These are phyloP conservation scores for Hydractinia symbiolongicarpus DNA, from an alignment of 30 jellyfish, hydroid and myxozoan genomes.

Conservation along the genomic window DNA sequence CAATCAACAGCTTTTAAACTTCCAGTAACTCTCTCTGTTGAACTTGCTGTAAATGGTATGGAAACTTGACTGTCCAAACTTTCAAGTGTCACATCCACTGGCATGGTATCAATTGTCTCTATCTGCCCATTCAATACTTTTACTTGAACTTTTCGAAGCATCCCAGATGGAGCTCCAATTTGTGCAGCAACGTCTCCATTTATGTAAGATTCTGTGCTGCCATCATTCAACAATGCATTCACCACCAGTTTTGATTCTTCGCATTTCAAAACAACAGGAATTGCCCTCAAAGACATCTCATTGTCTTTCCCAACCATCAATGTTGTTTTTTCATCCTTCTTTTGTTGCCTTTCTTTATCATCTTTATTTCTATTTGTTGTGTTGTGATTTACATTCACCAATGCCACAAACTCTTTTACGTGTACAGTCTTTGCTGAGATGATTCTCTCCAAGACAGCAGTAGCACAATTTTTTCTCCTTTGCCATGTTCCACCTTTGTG, in stretches of 20 bases:
- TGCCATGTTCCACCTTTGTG: conserved; percentile 4
- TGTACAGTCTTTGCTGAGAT: conserved; percentile 2
- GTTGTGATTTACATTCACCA: conserved; percentile 11
- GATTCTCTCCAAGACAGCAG: not conserved
- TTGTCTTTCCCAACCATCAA: not conserved
- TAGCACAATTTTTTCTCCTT: not conserved
- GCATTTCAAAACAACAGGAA: conserved; percentile 42
- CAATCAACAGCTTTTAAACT: conserved; percentile 17
- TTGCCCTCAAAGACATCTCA: conserved; percentile 26
- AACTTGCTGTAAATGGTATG: conserved; percentile 16
- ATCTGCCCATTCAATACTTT: too few species aligned
- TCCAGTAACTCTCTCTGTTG: conserved; percentile 51
- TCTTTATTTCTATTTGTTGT: not conserved
- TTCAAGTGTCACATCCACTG: conserved; percentile 31
- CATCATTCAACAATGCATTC: conserved; percentile 50
- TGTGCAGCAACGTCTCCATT: conserved; percentile 52
- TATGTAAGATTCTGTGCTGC: conserved; percentile 50
- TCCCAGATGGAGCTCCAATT: conserved; percentile 16
- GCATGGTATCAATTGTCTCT: not conserved
- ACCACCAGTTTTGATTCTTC: conserved; percentile 24
- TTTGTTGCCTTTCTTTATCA: not conserved
- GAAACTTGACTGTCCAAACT: conserved; percentile 29
- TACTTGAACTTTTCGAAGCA: too few species aligned
- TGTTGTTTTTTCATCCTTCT: not conserved
- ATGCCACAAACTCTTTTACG: conserved; percentile 11